Percentiles rank a stretch among this genome's conserved stretches.
Conservation (phyloP, 2,888 invertebrate species). For the Melieria picta region DNA sequence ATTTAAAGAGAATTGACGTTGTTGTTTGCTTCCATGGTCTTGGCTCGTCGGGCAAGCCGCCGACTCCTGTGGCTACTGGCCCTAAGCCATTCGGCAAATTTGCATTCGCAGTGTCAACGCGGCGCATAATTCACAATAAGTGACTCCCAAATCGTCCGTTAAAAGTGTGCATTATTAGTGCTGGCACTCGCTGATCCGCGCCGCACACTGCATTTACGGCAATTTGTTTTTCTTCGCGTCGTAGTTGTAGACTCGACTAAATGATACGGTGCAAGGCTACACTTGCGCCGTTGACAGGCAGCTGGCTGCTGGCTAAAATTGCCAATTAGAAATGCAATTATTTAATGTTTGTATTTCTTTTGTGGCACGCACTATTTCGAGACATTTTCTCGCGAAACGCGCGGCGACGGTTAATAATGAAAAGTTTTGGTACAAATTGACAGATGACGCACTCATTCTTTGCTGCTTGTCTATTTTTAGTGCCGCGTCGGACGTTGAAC, state of each 20-base stretch:
- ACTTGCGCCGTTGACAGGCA: too few relatives aligned
- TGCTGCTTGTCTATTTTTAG: constrained; percentile 34
- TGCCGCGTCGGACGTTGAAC: background rate
- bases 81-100: constrained; percentile 8
- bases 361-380: background rate
- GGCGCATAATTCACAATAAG: constrained; percentile 62
- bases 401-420: constrained; percentile 34
- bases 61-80: too few relatives aligned
- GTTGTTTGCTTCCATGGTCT: too few relatives aligned
- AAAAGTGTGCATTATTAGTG: constrained; percentile 41
- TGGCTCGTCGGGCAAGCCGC: too few relatives aligned
- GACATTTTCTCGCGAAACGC: too few relatives aligned
- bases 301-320: background rate
- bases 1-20: too few relatives aligned
- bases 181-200: background rate
- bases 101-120: constrained; percentile 45
- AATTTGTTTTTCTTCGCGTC: too few relatives aligned
- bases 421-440: constrained; percentile 42
- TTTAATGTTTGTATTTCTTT: constrained; percentile 1
- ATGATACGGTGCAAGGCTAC: too few relatives aligned
- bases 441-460: constrained; percentile 20
- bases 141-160: constrained; percentile 61
- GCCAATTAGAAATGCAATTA: constrained; percentile 12
- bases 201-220: too few relatives aligned
- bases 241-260: too few relatives aligned